phyloP scores from a whole-genome alignment of 2,113 vertebrate species.

The Seriola dumerili region DNA sequence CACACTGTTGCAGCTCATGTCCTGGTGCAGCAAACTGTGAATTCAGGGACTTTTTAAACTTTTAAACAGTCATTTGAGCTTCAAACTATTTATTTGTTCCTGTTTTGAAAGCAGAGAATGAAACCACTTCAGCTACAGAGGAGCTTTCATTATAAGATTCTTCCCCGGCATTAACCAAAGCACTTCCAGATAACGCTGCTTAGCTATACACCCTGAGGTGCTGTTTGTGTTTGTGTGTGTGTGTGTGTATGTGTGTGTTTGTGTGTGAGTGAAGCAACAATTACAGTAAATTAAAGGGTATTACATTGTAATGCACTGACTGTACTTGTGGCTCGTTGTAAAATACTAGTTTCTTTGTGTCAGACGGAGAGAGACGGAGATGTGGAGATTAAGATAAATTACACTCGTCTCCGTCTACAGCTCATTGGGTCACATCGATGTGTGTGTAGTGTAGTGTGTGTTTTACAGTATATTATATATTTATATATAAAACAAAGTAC shows the following conservation, averaged over 20 bases:
- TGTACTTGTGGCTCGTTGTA: not conserved
- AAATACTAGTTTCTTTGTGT: not conserved
- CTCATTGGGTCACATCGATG: not conserved
- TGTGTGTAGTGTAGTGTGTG: too few species aligned
- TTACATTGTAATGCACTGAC: not conserved
- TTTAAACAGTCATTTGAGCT: not conserved
- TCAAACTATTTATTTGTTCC: not conserved
- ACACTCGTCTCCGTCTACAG: not conserved
- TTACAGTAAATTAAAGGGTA: constrained; percentile 15
- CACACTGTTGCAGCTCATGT: too few species aligned
- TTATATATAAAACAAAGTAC: too few species aligned
- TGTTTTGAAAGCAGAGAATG: constrained; percentile 27
- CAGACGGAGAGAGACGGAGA: not conserved
- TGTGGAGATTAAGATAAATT: constrained; percentile 4
- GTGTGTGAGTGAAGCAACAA: not conserved
- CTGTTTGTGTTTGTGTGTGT: constrained; percentile 9
- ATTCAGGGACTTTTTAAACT: not conserved
- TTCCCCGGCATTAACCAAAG: constrained; percentile 29
- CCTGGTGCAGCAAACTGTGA: too few species aligned
- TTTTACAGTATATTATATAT: too few species aligned
- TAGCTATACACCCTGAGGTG: not conserved
- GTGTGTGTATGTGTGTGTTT: not conserved
- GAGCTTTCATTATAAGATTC: constrained; percentile 15
- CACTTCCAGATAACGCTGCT: constrained; percentile 27
- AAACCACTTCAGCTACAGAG: constrained; percentile 6